Percentiles rank a stretch among this genome's conserved stretches.
phyloP scores from a whole-genome alignment of 1,140 invertebrate species.

The Tribolium castaneum region DNA sequence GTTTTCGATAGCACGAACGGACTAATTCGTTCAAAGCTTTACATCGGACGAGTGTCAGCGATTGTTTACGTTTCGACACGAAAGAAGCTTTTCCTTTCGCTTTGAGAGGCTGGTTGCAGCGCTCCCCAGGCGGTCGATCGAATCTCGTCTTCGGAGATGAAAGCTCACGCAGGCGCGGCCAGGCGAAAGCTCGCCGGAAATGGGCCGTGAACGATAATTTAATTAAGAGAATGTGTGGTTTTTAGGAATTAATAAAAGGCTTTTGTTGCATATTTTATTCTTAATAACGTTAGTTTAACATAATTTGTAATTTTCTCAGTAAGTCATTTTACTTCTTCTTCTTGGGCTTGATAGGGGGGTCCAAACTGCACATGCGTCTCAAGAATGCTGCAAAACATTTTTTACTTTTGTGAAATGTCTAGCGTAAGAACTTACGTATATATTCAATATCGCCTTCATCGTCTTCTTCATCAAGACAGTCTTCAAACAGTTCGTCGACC shows the following conservation, averaged over 20 bases:
- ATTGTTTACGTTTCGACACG: conserved; percentile 33
- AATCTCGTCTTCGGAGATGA: conserved; percentile 25
- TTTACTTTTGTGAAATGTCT: background rate
- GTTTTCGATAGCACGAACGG: conserved; percentile 29
- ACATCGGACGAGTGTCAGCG: conserved; percentile 29
- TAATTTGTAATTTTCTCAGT: background rate
- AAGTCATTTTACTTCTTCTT: conserved; percentile 51
- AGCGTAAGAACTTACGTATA: conserved; percentile 77
- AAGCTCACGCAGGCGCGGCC: conserved; percentile 14
- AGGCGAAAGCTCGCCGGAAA: conserved; percentile 2
- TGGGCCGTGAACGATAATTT: background rate
- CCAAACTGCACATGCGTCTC: conserved; percentile 56
- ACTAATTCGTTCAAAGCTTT: conserved; percentile 34
- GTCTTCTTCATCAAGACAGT: conserved; percentile 91
- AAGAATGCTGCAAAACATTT: conserved; percentile 51
- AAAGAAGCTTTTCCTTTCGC: conserved; percentile 24
- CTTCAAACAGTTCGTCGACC: conserved; percentile 84
- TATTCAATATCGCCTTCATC: conserved; percentile 95
- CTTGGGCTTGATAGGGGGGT: conserved; percentile 51
- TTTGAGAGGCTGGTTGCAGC: conserved; percentile 46
- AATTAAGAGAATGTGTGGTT: too few relatives aligned
- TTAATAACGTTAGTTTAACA: background rate
- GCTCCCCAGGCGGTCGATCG: conserved; percentile 32
- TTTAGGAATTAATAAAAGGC: too few relatives aligned
- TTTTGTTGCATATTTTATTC: background rate